Evolutionary conservation across 2,888 invertebrate species (phyloP), one percentile per base, ranked within the genome.

Genomic region (Conus canariensis): DNA sequence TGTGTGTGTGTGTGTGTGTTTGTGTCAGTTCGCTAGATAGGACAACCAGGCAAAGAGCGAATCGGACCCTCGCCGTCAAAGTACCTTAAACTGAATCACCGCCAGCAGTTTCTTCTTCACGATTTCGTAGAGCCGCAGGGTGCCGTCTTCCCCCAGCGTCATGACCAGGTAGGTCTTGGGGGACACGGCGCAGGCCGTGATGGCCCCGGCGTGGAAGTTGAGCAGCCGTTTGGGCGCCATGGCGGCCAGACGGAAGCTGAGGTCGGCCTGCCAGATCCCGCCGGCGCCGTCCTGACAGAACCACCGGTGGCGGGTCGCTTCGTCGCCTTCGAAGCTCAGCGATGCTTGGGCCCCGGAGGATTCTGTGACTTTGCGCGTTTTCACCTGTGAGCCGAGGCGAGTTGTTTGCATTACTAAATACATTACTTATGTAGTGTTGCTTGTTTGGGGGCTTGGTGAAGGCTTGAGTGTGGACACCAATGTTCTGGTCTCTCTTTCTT

Each of bases 261-360:
- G 90, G 56, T 92, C 92, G 6, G 90, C 92, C 22, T 88, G 80
- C 90, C 90, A 92, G 25, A 92, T 92, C n/a, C 80, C 58, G 1
- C 92, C 92, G 19, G n/a, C 83, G 5, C 92, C 91, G 64, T 92
- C 92, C 45, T 92, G 92, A 4, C 89, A 90, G 64, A 87, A 92
- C 92, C 92, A 92, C 45, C 77, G n/a, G 30, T 85, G 83, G 8
- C 64, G n/a, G 19, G 25, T 86, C 45, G 64, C 45, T 30, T 14
- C 67, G 16, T 64, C 64, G 12, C 45, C 4, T 45, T 45, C 45
- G 45, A 45, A 45, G 16, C 45, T 45, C 16, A 22, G 16, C 64
- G 64, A n/a, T 0, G 74, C 74, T 74, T 6, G 5, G 6, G 8
- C 25, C 7, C 3, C 74, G n/a, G 74, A 8, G n/a, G 25, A 7